Conservation (phyloP, 2,888 invertebrate species). For the Campoplex capitator region DNA sequence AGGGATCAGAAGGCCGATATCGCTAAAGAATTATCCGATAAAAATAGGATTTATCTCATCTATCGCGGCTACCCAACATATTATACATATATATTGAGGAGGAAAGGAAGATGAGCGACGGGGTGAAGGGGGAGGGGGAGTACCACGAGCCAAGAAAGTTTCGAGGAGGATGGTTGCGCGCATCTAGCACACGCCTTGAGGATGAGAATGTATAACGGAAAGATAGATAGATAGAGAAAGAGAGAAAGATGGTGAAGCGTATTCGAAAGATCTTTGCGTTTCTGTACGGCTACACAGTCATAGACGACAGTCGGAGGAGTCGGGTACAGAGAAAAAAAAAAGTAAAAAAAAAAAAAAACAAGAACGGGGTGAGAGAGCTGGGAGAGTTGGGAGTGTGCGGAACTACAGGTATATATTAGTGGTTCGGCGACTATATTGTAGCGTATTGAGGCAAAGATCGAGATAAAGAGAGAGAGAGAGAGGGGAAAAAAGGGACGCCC, state of each 20-base stretch:
- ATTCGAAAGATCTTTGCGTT: constrained; percentile 55
- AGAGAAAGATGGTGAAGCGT: constrained; percentile 5
- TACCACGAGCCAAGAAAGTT: constrained; percentile 55
- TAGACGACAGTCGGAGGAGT: constrained; percentile 22
- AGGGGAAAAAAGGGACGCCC: constrained; percentile 31
- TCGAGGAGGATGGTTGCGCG: constrained; percentile 44
- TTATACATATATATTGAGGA: background rate
- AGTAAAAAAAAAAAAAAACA: constrained; percentile 21
- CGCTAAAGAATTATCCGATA: constrained; percentile 56
- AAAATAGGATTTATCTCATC: constrained; percentile 40
- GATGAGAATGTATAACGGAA: constrained; percentile 47
- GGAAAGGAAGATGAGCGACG: background rate
- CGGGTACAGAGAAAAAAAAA: background rate
- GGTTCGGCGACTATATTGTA: constrained; percentile 10
- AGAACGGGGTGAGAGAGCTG: constrained; percentile 22
- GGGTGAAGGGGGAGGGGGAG: background rate
- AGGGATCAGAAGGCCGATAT: constrained; percentile 48
- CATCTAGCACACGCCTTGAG: constrained; percentile 50
- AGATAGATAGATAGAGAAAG: constrained; percentile 1
- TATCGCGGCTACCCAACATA: background rate
- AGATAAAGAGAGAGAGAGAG: constrained; percentile 40
- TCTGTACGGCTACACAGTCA: constrained; percentile 21
- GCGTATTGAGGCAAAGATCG: constrained; percentile 45
- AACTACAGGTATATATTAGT: constrained; percentile 54
- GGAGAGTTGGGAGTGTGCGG: background rate